Evolutionary conservation across 2,797 vertebrate genomes (phyloP).

Genomic region (Strix occidentalis): DNA sequence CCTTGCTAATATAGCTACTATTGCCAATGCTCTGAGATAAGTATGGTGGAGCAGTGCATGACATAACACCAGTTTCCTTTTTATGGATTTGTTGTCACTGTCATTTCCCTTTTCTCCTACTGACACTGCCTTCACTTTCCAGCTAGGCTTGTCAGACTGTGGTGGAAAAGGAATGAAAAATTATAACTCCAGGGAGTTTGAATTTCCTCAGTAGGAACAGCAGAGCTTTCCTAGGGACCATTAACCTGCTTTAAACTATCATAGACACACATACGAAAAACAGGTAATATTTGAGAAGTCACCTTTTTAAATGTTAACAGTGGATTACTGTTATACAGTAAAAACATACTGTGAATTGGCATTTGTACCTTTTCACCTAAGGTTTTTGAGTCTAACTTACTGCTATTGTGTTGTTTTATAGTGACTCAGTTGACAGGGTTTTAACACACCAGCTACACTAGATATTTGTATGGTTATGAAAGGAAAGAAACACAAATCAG

Average conservation of each 20-base stretch:
- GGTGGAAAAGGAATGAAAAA: background rate
- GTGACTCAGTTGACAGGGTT: background rate
- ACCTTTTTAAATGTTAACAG: background rate
- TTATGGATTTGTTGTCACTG: background rate
- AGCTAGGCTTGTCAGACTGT: background rate
- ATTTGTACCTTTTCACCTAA: background rate
- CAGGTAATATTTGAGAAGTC: background rate
- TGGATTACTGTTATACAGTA: background rate
- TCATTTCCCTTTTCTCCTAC: background rate
- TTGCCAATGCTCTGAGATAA: background rate
- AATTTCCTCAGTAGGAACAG: background rate
- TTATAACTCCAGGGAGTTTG: background rate
- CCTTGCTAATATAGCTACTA: background rate
- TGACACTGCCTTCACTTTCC: rapidly evolving
- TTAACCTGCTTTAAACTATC: background rate
- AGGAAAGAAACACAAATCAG: background rate
- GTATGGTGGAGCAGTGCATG: background rate
- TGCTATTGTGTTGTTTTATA: background rate
- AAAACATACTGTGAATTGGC: background rate
- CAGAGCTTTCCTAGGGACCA: background rate
- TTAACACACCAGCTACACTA: background rate
- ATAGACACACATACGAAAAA: background rate
- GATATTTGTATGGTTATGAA: background rate
- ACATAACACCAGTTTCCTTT: background rate
- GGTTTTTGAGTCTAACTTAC: background rate